Conservation (phyloP, 2,888 invertebrate genomes). For the Folsomia manolachei region DNA sequence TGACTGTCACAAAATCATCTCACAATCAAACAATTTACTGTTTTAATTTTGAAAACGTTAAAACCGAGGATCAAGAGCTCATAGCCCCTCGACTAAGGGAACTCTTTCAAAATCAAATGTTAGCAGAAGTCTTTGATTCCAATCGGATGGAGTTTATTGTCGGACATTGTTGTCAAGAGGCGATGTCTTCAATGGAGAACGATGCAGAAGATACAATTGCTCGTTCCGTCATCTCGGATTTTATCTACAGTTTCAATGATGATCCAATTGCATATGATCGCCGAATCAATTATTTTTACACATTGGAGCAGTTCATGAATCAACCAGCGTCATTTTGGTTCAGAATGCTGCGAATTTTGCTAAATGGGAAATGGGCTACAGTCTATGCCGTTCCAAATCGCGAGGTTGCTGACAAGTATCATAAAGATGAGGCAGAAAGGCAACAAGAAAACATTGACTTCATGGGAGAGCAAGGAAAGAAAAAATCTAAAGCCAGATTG, state of each 20-base stretch:
- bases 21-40: slow-evolving; percentile 22
- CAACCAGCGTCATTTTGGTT: slow-evolving; percentile 31
- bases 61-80: slow-evolving; percentile 5
- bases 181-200: slow-evolving; percentile 27
- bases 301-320: slow-evolving; percentile 30
- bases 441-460: background rate
- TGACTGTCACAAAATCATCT: slow-evolving; percentile 11
- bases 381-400: slow-evolving; percentile 26
- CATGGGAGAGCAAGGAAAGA: slow-evolving; percentile 19
- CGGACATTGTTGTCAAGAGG: slow-evolving; percentile 18
- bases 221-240: slow-evolving; percentile 27
- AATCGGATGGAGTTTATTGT: slow-evolving; percentile 22
- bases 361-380: slow-evolving; percentile 28
- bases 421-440: background rate
- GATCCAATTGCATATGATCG: slow-evolving; percentile 27
- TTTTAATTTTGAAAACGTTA: slow-evolving; percentile 24
- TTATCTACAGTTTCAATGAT: slow-evolving; percentile 27
- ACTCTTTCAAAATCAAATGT: no score
- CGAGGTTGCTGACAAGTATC: background rate
- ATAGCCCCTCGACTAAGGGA: slow-evolving; percentile 18
- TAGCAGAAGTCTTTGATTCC: slow-evolving; percentile 14
- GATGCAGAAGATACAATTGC: slow-evolving; percentile 26
- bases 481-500: slow-evolving; percentile 21
- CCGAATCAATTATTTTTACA: slow-evolving; percentile 30
- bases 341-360: slow-evolving; percentile 20